Percentiles rank a stretch among this genome's conserved stretches.
Evolutionary conservation across 2,888 invertebrate genomes (phyloP).

Genomic region (Nemurella pictetii): DNA sequence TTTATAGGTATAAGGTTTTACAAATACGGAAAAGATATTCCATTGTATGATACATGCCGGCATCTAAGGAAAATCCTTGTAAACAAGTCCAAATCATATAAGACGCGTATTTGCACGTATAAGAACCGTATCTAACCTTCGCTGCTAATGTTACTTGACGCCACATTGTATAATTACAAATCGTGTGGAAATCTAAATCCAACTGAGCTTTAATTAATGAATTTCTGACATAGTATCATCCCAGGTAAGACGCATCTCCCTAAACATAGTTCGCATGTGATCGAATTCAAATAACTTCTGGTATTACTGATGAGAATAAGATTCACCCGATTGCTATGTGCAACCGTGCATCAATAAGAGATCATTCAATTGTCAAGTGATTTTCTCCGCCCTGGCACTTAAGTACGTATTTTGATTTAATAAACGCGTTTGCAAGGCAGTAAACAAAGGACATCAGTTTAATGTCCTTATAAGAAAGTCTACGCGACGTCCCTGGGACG

Average conservation of each 20-base stretch:
- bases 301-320: background rate
- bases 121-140: background rate
- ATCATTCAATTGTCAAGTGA: background rate
- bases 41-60: background rate
- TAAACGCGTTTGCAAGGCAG: background rate
- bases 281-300: background rate
- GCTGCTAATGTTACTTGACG: background rate
- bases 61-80: background rate
- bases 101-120: background rate
- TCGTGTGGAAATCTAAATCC: background rate
- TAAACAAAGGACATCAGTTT: background rate
- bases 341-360: background rate
- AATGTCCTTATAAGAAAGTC: constrained; percentile 2
- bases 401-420: background rate
- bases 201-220: background rate
- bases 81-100: background rate
- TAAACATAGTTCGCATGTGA: background rate
- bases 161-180: background rate
- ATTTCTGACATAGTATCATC: background rate
- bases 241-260: background rate
- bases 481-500: background rate
- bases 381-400: background rate
- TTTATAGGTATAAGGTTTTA: too few species aligned
- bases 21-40: background rate
- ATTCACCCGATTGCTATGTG: background rate